Percentiles rank a stretch among this genome's conserved stretches.
Conservation (phyloP, 2,797 vertebrate species). For the Naso thynnoides region DNA sequence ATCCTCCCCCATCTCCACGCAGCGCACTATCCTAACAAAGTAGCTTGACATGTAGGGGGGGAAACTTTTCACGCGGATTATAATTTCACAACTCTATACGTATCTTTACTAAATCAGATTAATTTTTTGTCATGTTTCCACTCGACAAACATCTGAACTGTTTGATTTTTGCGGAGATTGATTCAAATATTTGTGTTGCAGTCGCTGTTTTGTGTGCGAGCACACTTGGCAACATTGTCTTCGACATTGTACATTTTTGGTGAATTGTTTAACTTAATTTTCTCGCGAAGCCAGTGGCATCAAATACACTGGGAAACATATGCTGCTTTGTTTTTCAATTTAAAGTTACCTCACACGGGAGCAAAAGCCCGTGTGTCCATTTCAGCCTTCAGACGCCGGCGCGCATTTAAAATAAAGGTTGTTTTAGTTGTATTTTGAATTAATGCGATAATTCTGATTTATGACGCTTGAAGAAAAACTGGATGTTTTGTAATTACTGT, state of each 20-base stretch:
- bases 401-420: neutral
- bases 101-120: constrained; percentile 61
- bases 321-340: neutral
- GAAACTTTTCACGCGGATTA: constrained; percentile 77
- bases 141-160: constrained; percentile 63
- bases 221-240: constrained; percentile 24
- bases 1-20: constrained; percentile 95
- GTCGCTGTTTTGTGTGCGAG: constrained; percentile 17
- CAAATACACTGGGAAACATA: neutral
- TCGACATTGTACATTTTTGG: constrained; percentile 16
- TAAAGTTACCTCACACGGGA: neutral
- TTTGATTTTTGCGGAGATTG: constrained; percentile 54
- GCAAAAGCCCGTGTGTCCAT: neutral
- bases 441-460: too few species aligned
- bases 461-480: too few species aligned
- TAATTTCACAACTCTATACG: constrained; percentile 70
- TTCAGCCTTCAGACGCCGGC: neutral
- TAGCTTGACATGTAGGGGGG: constrained; percentile 85
- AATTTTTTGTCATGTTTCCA: constrained; percentile 43
- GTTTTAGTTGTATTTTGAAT: too few species aligned
- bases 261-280: constrained; percentile 10
- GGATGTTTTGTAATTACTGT: neutral
- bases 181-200: constrained; percentile 68
- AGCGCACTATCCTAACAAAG: constrained; percentile 92
- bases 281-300: neutral